Conservation (phyloP, 2,113 vertebrate genomes). For the Falcunculus frontatus region DNA sequence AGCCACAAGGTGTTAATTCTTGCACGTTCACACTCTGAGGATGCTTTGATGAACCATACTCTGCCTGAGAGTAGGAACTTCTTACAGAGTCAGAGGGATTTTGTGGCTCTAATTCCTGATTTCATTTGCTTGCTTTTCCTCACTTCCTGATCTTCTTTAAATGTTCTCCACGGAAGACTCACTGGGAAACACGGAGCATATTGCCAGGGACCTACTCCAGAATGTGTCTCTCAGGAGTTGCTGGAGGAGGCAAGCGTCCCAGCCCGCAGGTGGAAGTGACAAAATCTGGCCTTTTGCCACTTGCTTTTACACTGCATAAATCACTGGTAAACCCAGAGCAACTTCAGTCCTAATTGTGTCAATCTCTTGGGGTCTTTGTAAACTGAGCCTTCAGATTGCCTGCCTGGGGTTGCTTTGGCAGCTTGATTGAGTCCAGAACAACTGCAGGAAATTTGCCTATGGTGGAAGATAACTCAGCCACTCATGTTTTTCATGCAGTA, state of each 20-base stretch:
- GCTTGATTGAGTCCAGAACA: neutral
- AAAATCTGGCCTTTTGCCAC: neutral
- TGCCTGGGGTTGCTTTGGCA: neutral
- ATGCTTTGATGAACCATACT: neutral
- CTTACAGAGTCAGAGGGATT: neutral
- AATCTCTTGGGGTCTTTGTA: neutral
- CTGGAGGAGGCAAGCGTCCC: neutral
- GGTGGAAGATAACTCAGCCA: neutral
- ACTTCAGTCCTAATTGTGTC: neutral
- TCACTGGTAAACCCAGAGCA: neutral
- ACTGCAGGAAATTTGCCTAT: neutral
- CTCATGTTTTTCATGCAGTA: neutral
- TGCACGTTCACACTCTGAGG: neutral
- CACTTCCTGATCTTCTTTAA: neutral
- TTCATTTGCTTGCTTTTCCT: neutral
- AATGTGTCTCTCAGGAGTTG: neutral
- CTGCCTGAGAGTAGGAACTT: neutral
- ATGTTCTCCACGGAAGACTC: neutral
- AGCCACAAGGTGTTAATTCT: neutral
- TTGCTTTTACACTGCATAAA: neutral
- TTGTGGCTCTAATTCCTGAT: neutral
- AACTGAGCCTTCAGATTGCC: neutral
- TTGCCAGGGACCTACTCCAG: neutral
- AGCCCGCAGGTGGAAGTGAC: neutral
- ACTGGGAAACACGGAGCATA: neutral